Base-by-base conservation (phyloP, 35 echinoderm and acorn worm species). In the Diadema setosum region DNA sequence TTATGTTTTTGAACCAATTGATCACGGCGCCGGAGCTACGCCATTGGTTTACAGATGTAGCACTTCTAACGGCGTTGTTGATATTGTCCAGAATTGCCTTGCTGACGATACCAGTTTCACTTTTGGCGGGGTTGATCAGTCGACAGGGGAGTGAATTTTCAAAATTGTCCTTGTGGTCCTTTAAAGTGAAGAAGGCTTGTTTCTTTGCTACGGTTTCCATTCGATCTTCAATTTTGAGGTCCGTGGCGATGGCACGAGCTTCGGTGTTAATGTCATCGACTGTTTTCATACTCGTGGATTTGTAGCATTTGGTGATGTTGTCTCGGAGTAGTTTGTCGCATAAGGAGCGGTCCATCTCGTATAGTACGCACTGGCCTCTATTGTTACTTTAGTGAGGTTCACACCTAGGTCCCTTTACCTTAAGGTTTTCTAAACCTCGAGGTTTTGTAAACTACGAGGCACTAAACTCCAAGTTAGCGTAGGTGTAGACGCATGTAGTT, bases 1-100 rank as follows among this genome's bases (percentile, higher is more conserved):
- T 3, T 3, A 67, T 85, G 27, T 18, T 42, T 58, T 85, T 85
- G 58, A 65, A 85, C 83, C 83, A 85, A n/a, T 85, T 59, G 1
- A 85, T 37, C 9, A 61, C 83, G 27, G 55, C 34, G 5, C 6
- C 33, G 2, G 82, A 58, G 35, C 40, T 84, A 20, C 30, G 58
- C 82, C 82, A 84, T 29, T 61, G 49, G 30, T 84, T 44, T 3
- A 84, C 82, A 18, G 34, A 34, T 21, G 52, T 61, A 14, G 65
- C 65, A 2, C 24, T 2, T 70, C 65, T 70, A 3, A 70, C 65
- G 16, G 21, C 65, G 27, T 3, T 70, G 65, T 70, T 70, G 32
- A 70, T 70, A 2, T 5, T 70, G 15, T 70, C 65, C 2, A 70
- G 65, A 2, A 29, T 70, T 14, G 65, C 24, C 27, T 70, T 70